A percentile compares a stretch with the other conserved stretches of the same genome.
Evolutionary conservation across 2,113 vertebrate species (phyloP).

Genomic region (Pteruthius melanotis): DNA sequence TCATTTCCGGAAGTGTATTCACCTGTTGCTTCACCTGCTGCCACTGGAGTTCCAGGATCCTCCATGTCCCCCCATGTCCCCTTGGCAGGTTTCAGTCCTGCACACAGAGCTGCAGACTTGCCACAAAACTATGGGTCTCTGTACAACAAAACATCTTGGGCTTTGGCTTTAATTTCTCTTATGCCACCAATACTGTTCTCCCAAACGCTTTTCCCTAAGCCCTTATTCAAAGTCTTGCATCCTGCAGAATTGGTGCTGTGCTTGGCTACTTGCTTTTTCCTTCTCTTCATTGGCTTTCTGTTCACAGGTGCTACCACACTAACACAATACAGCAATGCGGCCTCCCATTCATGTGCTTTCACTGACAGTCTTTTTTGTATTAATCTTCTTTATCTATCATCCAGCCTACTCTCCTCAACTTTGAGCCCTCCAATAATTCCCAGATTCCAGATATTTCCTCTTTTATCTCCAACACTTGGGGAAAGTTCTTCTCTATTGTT

Average conservation of each 20-base stretch:
- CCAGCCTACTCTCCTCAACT: background rate
- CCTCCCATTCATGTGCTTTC: background rate
- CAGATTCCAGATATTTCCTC: background rate
- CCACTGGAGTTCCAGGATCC: background rate
- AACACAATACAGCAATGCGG: background rate
- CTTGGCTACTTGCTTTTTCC: background rate
- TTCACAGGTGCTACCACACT: background rate
- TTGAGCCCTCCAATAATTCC: background rate
- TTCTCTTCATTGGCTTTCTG: background rate
- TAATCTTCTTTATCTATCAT: background rate
- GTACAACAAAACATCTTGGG: background rate
- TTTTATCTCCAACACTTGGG: background rate
- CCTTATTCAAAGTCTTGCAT: background rate
- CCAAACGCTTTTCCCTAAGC: background rate
- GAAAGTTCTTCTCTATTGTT: background rate
- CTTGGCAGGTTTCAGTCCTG: background rate
- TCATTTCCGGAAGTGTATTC: background rate
- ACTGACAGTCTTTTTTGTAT: background rate
- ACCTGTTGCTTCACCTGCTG: background rate
- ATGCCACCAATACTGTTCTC: background rate
- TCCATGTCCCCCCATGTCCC: background rate
- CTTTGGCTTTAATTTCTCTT: background rate
- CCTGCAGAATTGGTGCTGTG: background rate
- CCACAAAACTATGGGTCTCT: background rate
- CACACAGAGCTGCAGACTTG: fast-evolving